Conservation (phyloP, 2,113 vertebrate species). For the Andinoacara biseriatus region DNA sequence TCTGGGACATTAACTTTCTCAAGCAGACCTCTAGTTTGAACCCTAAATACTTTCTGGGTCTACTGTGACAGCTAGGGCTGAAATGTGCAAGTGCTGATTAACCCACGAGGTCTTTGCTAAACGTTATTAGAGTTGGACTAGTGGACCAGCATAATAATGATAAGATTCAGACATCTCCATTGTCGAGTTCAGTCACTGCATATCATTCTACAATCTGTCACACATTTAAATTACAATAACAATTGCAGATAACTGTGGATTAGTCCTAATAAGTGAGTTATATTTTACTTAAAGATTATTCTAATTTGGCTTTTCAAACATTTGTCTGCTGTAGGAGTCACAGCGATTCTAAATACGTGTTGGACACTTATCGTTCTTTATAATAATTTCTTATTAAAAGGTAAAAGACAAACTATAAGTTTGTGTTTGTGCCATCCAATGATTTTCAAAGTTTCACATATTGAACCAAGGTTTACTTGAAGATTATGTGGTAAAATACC, state of each 20-base stretch:
- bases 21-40: constrained; percentile 64
- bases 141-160: constrained; percentile 43
- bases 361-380: neutral
- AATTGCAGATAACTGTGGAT: neutral
- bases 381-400: neutral
- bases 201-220: constrained; percentile 25
- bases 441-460: too few species aligned
- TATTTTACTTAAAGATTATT: neutral
- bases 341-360: neutral
- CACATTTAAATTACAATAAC: constrained; percentile 12
- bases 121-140: constrained; percentile 37
- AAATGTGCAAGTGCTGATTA: constrained; percentile 64
- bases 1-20: constrained; percentile 68
- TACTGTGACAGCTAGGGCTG: constrained; percentile 51
- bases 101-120: constrained; percentile 55
- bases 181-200: constrained; percentile 7
- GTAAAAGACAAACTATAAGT: neutral
- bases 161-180: constrained; percentile 18
- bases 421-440: neutral
- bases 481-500: too few species aligned
- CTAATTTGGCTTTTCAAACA: neutral
- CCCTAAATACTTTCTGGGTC: constrained; percentile 61
- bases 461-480: too few species aligned
- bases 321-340: neutral
- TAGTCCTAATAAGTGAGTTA: neutral